Evolutionary conservation across 2,113 vertebrate genomes (phyloP), one percentile per base, ranked within the genome.

Genomic region (Ellobius talpinus): DNA sequence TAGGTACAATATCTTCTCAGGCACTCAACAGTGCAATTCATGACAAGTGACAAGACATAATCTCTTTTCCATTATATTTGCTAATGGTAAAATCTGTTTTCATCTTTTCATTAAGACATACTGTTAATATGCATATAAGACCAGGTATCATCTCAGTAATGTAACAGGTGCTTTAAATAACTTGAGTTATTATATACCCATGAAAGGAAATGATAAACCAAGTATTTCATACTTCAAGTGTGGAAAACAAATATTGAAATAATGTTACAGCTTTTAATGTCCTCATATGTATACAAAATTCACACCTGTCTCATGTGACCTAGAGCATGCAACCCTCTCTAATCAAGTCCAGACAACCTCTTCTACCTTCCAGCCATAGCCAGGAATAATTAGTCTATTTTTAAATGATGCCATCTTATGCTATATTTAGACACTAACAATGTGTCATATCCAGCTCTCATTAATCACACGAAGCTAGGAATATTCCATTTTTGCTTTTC

Each of bases 71-170:
- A 96, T 97, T 97, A 96, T 97, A 96, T 97, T 96, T 97, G 86
- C 95, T 98, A 97, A 97, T 95, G 94, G 86, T 97, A 96, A 97
- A 94, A 98, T 95, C 85, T 97, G 95, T 96, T 96, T 97, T 96
- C 95, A 94, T 96, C 88, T 87, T 95, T 97, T 97, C 96, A 98
- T 98, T 98, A 97, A 97, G 95, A 97, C 63, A 74, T 70, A 97
- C 87, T 16, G 21, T 89, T 96, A 96, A 96, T 78, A 93, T 52
- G 47, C 76, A 94, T 79, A 95, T 90, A 91, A 90, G 84, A 79
- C 31, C 31, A 96, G 72, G 24, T 45, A 89, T 70, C 45, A 31
- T 68, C 88, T 96, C 94, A 97, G 79, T 94, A 95, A 97, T 94
- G 91, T 95, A 78, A 92, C 19, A 92, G 81, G 29, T 92, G 24